Conservation (phyloP, 2,113 vertebrate genomes). For the Labrus mixtus region DNA sequence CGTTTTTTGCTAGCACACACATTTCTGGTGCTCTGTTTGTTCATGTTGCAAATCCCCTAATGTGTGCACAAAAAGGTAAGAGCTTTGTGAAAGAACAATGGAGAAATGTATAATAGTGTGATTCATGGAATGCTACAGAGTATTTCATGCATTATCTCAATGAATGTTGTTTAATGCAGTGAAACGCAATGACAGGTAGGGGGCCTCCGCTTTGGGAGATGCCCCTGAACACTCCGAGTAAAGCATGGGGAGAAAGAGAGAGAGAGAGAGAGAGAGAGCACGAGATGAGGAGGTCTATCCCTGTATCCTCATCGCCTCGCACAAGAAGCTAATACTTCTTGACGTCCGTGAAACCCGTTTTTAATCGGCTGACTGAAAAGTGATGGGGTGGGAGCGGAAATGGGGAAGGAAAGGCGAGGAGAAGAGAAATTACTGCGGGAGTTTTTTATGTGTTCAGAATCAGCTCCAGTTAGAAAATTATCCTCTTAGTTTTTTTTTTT, state of each 20-base stretch:
- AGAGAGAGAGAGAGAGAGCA: background rate
- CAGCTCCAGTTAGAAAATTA: constrained; percentile 52
- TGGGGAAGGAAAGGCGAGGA: constrained; percentile 10
- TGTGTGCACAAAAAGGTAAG: background rate
- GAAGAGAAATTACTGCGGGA: constrained; percentile 18
- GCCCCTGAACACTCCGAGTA: background rate
- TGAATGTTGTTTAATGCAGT: constrained; percentile 18
- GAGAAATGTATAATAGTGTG: background rate
- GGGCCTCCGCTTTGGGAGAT: background rate
- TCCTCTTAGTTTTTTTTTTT: constrained; percentile 42
- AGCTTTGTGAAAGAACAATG: background rate
- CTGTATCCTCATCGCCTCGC: constrained; percentile 35
- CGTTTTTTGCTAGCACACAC: too few species aligned
- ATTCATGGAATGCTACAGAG: background rate
- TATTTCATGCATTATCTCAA: background rate
- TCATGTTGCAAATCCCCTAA: background rate
- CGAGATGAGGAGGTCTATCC: constrained; percentile 33
- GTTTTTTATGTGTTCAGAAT: constrained; percentile 58
- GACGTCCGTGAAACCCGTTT: constrained; percentile 69
- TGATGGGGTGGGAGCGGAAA: constrained; percentile 28
- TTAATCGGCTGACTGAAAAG: constrained; percentile 68
- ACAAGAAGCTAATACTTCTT: constrained; percentile 63
- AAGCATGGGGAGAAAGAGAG: background rate
- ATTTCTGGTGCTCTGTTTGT: too few species aligned
- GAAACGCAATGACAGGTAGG: background rate